These are phyloP conservation scores for Steinernema hermaphroditum DNA, from an alignment of 2,888 invertebrate genomes.

Conservation along the genomic window DNA sequence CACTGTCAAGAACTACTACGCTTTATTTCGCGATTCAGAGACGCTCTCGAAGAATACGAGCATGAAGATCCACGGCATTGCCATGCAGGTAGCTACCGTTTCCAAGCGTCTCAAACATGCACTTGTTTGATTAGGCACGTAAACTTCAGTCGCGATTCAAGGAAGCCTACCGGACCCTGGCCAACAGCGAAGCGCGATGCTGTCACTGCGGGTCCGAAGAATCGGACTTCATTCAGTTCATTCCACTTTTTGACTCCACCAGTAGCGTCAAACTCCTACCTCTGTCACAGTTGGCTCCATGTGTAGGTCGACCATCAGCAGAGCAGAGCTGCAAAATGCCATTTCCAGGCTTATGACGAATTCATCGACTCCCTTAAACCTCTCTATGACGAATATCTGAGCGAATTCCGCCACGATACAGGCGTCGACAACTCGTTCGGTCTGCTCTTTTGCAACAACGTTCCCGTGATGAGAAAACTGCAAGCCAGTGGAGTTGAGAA, in stretches of 20 bases:
- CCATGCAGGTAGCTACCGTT: background rate
- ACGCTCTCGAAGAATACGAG: background rate
- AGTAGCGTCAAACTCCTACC: constrained; percentile 28
- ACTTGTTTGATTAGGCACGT: background rate
- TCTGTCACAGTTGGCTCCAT: constrained; percentile 45
- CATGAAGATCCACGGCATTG: constrained; percentile 4
- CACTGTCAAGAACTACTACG: constrained; percentile 40
- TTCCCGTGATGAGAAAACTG: constrained; percentile 75
- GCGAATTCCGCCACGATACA: constrained; percentile 33
- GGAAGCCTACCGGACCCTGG: background rate
- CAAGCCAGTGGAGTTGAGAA: constrained; percentile 82
- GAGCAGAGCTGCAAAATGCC: background rate
- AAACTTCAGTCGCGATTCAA: constrained; percentile 12
- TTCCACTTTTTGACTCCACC: constrained; percentile 2
- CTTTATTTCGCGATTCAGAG: constrained; percentile 3
- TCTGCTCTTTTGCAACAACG: constrained; percentile 13
- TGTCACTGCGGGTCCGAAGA: background rate
- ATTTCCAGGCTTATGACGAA: background rate
- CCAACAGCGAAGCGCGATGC: background rate
- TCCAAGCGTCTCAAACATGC: background rate
- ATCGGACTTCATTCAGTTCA: background rate
- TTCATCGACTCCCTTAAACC: constrained; percentile 50
- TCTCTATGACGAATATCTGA: constrained; percentile 75
- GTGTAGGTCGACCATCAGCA: constrained; percentile 37
- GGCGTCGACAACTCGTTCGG: constrained; percentile 3